Evolutionary conservation across 2,888 invertebrate genomes (phyloP).

Genomic region (Orthosia gracilis): DNA sequence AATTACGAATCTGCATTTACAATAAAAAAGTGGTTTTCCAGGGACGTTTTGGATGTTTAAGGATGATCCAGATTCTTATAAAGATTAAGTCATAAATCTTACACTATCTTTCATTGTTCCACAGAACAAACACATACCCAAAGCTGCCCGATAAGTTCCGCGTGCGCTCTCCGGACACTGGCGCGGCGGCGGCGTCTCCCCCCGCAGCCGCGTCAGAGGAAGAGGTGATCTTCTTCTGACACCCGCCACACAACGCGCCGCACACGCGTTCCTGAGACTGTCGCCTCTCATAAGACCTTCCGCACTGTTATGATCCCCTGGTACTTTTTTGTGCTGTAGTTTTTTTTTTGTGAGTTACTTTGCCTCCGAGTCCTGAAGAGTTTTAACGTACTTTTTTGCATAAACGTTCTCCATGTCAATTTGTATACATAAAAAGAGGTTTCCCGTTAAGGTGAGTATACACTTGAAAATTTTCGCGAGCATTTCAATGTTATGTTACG

Average conservation of each 20-base stretch:
- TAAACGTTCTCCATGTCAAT: no score
- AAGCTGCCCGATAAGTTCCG: constrained; percentile 94
- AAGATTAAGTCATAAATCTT: no score
- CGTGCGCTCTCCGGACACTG: constrained; percentile 89
- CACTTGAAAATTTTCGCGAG: no score
- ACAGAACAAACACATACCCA: constrained; percentile 94
- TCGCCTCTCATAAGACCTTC: constrained; percentile 83
- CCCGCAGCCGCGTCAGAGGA: constrained; percentile 84
- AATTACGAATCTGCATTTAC: no score
- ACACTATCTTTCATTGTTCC: constrained; percentile 6
- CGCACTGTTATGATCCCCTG: constrained; percentile 62
- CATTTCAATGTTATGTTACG: no score
- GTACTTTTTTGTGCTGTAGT: constrained; percentile 41
- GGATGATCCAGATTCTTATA: no score
- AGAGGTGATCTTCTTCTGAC: constrained; percentile 94
- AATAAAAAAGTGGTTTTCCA: no score
- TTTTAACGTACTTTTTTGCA: no score
- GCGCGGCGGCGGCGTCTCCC: constrained; percentile 58
- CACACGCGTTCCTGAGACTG: constrained; percentile 86
- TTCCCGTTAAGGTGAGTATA: no score
- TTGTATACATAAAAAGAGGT: no score
- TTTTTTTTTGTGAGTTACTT: neutral
- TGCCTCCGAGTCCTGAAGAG: no score
- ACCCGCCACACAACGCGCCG: constrained; percentile 72
- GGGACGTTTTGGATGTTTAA: no score